Conservation (phyloP, 2,797 vertebrate species). For the Lepus oiostolus region DNA sequence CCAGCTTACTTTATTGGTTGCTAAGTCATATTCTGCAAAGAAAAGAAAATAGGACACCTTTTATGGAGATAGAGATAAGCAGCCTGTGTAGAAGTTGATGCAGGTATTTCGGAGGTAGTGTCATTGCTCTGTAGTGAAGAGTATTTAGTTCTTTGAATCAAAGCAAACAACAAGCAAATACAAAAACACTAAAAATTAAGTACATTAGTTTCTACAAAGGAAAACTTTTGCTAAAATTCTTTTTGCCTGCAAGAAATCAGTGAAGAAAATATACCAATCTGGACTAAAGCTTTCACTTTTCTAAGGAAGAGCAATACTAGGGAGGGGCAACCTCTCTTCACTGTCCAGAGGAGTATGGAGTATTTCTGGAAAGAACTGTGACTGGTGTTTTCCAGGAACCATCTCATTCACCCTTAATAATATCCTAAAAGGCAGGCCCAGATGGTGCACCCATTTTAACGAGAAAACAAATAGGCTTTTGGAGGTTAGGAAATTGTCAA, state of each 20-base stretch:
- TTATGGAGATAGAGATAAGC: background rate
- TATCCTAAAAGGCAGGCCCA: background rate
- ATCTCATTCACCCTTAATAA: background rate
- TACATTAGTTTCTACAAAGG: background rate
- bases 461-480: background rate
- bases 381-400: background rate
- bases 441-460: background rate
- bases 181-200: background rate
- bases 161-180: conserved; percentile 17
- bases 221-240: background rate
- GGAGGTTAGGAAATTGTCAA: background rate
- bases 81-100: background rate
- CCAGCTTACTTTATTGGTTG: background rate
- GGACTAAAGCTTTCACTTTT: background rate
- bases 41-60: background rate
- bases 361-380: background rate
- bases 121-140: background rate
- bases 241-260: background rate
- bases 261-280: background rate
- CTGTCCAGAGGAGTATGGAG: background rate
- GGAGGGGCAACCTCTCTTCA: background rate
- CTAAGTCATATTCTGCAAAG: background rate
- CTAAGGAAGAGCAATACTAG: background rate
- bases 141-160: background rate
- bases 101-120: background rate